Base-by-base conservation (phyloP, 2,113 vertebrate genomes). In the Corvus moneduloides region DNA sequence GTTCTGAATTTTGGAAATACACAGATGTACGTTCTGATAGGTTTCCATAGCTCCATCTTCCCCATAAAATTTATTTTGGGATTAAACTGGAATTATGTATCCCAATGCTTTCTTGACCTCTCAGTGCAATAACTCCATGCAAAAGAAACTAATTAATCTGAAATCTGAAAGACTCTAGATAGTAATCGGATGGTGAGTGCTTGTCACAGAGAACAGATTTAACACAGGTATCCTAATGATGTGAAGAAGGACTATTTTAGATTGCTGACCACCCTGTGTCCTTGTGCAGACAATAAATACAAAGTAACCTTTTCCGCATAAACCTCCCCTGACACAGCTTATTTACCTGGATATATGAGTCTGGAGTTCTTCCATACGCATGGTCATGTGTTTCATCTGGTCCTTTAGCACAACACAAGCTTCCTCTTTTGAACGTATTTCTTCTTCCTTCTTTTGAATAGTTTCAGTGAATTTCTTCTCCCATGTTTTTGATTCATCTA, bases 401-500 rank as follows among this genome's bases (percentile, higher is more conserved):
- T 98, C 98, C 59, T 97, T 91, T 4, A 99, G 96, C 35, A 97
- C 80, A 52, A 80, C 97, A 61, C 98, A 99, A 5, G 96, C 94
- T 28, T 97, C 97, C 83, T 99, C 99, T 66, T 98, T 98, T 24
- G 97, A 97, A 55, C 82, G 97, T 54, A 99, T 95, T 92, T 99
- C 99, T 51, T 98, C 97, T 91, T 99, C 99, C 88, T 99, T 99
- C 63, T 97, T 98, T 91, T 98, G 98, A 91, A 99, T 98, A 30
- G 98, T 96, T 63, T 98, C 97, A 16, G 98, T 97, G 85, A 99
- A 99, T 67, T 98, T 99, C 61, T 76, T 98, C 97, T 99, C 99
- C 99, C 99, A 99, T 15, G 98, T 98, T 90, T 98, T 98, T 64
- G 99, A 98, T 96, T 99, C 99, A 11, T 99, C 99, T 85, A 99